A percentile compares a stretch with the other conserved stretches of the same genome.
phyloP scores from a whole-genome alignment of 2,888 invertebrate genomes.

The Pogonocherus hispidulus region DNA sequence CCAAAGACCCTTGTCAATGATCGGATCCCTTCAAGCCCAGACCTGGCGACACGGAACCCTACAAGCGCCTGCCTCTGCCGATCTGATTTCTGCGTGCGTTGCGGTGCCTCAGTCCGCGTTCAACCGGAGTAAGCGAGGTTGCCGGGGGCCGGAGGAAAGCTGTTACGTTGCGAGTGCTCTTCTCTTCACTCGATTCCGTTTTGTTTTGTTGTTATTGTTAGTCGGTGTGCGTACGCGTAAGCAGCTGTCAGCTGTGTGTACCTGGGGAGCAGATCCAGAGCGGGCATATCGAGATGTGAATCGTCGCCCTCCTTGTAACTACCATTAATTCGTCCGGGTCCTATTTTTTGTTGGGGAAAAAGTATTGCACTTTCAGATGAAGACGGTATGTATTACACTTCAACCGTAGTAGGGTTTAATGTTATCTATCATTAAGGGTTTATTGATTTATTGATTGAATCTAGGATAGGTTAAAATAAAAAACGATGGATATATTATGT shows the following conservation, averaged over 20 bases:
- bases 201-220: constrained; percentile 35
- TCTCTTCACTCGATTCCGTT: constrained; percentile 20
- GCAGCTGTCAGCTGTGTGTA: constrained; percentile 23
- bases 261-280: not conserved
- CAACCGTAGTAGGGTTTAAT: not conserved
- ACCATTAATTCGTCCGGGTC: constrained; percentile 1
- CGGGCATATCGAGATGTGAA: constrained; percentile 10
- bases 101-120: constrained; percentile 16
- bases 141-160: constrained; percentile 5
- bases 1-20: too few relatives aligned
- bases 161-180: constrained; percentile 10
- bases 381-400: constrained; percentile 25
- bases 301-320: not conserved
- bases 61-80: not conserved
- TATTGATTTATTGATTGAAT: too few relatives aligned
- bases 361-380: not conserved
- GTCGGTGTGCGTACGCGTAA: constrained; percentile 34
- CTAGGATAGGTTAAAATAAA: too few relatives aligned
- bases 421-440: not conserved
- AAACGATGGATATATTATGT: too few relatives aligned
- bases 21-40: constrained; percentile 10
- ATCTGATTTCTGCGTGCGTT: constrained; percentile 10
- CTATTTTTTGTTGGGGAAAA: not conserved
- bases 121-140: constrained; percentile 13
- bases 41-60: not conserved